phyloP scores from a whole-genome alignment of 2,113 vertebrate species.

The Arvicanthis niloticus region DNA sequence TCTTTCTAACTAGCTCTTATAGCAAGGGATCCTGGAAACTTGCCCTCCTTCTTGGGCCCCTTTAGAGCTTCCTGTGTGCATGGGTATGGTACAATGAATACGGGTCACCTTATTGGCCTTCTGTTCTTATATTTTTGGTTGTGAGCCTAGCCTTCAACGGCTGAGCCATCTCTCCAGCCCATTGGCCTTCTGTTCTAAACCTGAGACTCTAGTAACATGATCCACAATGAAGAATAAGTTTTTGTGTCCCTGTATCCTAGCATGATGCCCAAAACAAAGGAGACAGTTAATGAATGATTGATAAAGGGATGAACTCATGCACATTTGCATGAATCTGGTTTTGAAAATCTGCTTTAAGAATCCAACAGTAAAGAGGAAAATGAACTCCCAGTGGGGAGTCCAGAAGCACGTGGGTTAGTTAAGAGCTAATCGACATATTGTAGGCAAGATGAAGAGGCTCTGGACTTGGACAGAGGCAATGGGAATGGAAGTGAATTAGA shows the following conservation, averaged over 20 bases:
- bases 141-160: no score
- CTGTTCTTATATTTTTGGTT: no score
- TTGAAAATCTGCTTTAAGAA: constrained; percentile 57
- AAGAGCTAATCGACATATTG: constrained; percentile 61
- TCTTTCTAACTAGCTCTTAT: neutral
- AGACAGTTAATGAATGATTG: constrained; percentile 23
- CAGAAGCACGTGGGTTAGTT: constrained; percentile 8
- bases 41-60: neutral
- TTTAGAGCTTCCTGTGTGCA: neutral
- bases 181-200: neutral
- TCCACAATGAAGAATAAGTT: neutral
- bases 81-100: neutral
- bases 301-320: neutral
- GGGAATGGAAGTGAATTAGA: constrained; percentile 64
- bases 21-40: neutral
- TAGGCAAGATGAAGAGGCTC: constrained; percentile 61
- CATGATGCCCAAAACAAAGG: neutral
- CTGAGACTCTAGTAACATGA: neutral
- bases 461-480: constrained; percentile 34
- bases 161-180: no score
- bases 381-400: constrained; percentile 35
- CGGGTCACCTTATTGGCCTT: neutral
- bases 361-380: constrained; percentile 59
- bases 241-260: constrained; percentile 3
- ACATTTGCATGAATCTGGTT: constrained; percentile 21